These are phyloP conservation scores for Apistogramma diplotaenia DNA, from an alignment of 2,113 vertebrate genomes.

Conservation along the genomic window DNA sequence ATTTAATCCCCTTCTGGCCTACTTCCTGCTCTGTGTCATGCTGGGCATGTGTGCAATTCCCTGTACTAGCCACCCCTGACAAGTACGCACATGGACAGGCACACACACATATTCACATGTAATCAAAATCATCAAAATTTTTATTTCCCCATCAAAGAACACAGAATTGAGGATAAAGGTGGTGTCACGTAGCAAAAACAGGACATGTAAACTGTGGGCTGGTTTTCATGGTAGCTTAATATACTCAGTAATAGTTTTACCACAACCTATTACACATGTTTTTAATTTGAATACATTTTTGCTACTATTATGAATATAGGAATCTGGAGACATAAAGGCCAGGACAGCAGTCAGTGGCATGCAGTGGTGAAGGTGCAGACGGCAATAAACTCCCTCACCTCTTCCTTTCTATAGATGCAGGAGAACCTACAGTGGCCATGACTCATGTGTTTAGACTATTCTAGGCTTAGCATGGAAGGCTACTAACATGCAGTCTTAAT, in stretches of 20 bases:
- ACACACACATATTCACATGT: background rate
- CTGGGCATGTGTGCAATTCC: conserved; percentile 28
- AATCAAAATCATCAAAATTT: background rate
- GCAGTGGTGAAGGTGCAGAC: no score
- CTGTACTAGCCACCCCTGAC: background rate
- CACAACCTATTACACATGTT: no score
- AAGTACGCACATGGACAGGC: background rate
- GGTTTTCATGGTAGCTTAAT: no score
- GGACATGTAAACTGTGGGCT: background rate
- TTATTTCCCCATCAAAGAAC: background rate
- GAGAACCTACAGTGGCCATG: no score
- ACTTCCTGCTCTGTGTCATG: conserved; percentile 64
- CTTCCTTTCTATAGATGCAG: no score
- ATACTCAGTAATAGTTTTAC: no score
- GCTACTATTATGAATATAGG: no score
- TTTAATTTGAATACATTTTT: no score
- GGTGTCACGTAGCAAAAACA: background rate
- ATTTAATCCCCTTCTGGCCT: conserved; percentile 69
- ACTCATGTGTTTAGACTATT: background rate
- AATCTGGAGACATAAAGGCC: no score
- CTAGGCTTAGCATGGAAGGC: background rate
- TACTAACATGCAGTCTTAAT: background rate
- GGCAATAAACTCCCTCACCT: no score
- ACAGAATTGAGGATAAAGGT: background rate
- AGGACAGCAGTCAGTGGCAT: no score